Conservation (phyloP, 2,113 vertebrate genomes). For the Rynchops niger region DNA sequence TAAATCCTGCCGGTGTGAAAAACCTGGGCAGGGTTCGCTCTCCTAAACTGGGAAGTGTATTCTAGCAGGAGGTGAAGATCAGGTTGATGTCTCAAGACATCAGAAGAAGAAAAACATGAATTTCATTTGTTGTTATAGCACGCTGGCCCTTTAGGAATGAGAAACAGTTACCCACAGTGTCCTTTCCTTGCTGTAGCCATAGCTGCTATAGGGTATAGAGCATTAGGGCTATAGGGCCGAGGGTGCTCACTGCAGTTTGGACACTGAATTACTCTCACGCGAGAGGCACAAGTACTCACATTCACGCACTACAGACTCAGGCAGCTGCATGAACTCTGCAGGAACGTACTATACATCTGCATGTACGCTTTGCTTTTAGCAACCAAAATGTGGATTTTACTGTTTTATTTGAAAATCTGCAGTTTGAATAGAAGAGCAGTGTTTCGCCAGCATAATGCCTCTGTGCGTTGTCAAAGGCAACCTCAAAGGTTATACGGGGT, state of each 20-base stretch:
- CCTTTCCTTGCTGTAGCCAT: background rate
- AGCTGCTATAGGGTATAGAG: background rate
- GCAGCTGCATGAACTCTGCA: background rate
- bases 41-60: background rate
- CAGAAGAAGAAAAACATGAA: background rate
- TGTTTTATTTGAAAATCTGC: background rate
- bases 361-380: background rate
- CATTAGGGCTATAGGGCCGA: background rate
- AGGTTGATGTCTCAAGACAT: background rate
- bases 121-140: background rate
- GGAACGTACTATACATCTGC: background rate
- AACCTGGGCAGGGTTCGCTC: slow-evolving; percentile 10
- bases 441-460: background rate
- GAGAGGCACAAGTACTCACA: background rate
- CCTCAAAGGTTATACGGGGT: background rate
- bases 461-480: background rate
- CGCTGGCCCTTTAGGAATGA: background rate
- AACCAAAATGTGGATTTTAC: background rate
- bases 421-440: background rate
- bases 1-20: background rate
- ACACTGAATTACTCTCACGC: background rate
- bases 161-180: background rate
- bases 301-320: accelerated
- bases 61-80: background rate
- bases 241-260: background rate